Evolutionary conservation across 2,888 invertebrate species (phyloP), one percentile per base, ranked within the genome.

Genomic region (Caenorhabditis uteleia): DNA sequence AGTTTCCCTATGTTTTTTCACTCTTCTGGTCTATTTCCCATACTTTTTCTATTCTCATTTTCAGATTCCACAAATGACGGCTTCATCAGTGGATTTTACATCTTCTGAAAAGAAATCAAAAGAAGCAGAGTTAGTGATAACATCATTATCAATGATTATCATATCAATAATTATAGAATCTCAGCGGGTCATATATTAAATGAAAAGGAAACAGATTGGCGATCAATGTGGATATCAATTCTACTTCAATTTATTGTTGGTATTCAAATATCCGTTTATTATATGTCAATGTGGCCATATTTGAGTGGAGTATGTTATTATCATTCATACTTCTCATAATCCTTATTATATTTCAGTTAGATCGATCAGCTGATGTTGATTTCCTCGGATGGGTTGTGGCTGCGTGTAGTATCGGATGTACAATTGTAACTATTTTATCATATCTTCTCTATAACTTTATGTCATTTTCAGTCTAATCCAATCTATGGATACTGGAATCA

Each of bases 361-460:
- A 72, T 38, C 44, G 47, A 29, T 48, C 61, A 18, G 72, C 67
- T 21, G 62, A 59, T 26, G 49, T 61, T 12, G 49, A 67, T 38
- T 68, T 68, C 38, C 59, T 68, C n/a, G 71, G 71, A 34, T 71
- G 71, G 71, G 62, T 71, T n/a, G 59, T 71, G 5, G 71, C 71
- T 10, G 53, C 68, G 6, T 68, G 65, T 36, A 60, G 53, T 33
- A 56, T 71, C 20, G 68, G 68, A 14, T 66, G 60, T 26, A 66
- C 71, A 2, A 54, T 71, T 21, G 66, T 67, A 21, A 49, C 61
- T 49, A 20, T 27, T 27, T 42, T n/a, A 23, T n/a, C n/a, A n/a
- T n/a, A n/a, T n/a, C n/a, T n/a, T n/a, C n/a, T n/a, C n/a, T n/a
- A n/a, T n/a, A n/a, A n/a, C n/a, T n/a, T 7, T 18, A 21, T 21